Evolutionary conservation across 2,113 vertebrate genomes (phyloP).

Genomic region (Amia ocellicauda): DNA sequence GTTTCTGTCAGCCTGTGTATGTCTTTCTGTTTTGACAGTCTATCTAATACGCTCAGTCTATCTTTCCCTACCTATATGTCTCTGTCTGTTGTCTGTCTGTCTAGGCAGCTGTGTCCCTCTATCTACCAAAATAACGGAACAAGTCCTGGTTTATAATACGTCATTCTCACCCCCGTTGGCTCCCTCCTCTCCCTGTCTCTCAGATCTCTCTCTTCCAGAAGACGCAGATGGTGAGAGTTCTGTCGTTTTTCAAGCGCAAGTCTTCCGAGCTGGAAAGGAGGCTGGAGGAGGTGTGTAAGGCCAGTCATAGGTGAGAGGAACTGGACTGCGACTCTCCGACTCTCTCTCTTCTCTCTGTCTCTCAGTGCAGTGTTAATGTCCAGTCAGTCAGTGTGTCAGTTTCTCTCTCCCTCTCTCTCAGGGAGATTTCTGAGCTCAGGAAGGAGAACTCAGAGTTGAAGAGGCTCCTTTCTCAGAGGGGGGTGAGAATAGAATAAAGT

Average conservation of each 20-base stretch:
- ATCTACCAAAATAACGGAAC: no score
- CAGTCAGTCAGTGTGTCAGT: neutral
- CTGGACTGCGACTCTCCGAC: neutral
- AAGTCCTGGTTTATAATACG: no score
- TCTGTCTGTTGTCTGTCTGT: no score
- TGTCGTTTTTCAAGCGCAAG: constrained; percentile 65
- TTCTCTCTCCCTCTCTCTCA: constrained; percentile 34
- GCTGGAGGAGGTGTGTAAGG: constrained; percentile 63
- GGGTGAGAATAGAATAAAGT: constrained; percentile 51
- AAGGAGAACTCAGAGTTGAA: constrained; percentile 74
- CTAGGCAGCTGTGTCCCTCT: no score
- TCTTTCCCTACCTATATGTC: no score
- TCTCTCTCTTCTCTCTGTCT: constrained; percentile 9
- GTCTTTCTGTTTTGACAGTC: no score
- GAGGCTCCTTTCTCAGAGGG: constrained; percentile 71
- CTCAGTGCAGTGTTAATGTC: neutral
- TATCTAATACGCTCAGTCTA: no score
- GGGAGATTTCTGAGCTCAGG: constrained; percentile 64
- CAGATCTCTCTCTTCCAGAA: constrained; percentile 78
- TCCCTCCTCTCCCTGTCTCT: constrained; percentile 8
- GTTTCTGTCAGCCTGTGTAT: no score
- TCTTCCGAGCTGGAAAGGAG: constrained; percentile 62
- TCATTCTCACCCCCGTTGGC: neutral
- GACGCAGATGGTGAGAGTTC: constrained; percentile 69
- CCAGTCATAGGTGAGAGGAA: constrained; percentile 52